Conservation (phyloP, 1,140 invertebrate genomes). For the Choristoneura fumiferana region DNA sequence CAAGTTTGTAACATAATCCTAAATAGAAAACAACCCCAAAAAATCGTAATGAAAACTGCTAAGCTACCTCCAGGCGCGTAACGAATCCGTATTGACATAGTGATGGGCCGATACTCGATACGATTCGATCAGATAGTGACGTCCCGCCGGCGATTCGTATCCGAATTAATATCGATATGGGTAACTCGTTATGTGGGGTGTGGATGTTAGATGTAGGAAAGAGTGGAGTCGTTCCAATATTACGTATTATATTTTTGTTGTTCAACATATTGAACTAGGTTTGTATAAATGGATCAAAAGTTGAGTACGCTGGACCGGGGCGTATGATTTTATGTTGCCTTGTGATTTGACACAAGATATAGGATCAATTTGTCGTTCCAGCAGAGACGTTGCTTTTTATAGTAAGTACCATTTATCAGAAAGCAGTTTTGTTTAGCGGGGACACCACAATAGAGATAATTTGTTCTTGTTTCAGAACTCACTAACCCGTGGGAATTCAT, state of each 20-base stretch:
- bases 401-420: too few relatives aligned
- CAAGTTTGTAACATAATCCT: conserved; percentile 13
- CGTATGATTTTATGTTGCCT: too few relatives aligned
- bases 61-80: background rate
- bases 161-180: conserved; percentile 19
- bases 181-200: conserved; percentile 17
- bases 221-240: background rate
- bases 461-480: too few relatives aligned
- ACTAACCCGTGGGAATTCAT: too few relatives aligned
- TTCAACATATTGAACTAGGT: too few relatives aligned
- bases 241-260: background rate
- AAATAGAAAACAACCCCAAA: conserved; percentile 1
- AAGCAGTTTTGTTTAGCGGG: too few relatives aligned
- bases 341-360: too few relatives aligned
- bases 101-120: conserved; percentile 12
- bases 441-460: too few relatives aligned
- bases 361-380: too few relatives aligned
- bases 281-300: too few relatives aligned
- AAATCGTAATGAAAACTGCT: background rate
- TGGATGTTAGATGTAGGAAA: background rate
- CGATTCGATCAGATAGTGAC: conserved; percentile 4
- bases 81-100: conserved; percentile 4
- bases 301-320: too few relatives aligned
- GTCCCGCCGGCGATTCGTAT: conserved; percentile 13
- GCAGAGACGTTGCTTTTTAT: too few relatives aligned